phyloP scores from a whole-genome alignment of 2,113 vertebrate genomes.

The Macquaria ambigua region DNA sequence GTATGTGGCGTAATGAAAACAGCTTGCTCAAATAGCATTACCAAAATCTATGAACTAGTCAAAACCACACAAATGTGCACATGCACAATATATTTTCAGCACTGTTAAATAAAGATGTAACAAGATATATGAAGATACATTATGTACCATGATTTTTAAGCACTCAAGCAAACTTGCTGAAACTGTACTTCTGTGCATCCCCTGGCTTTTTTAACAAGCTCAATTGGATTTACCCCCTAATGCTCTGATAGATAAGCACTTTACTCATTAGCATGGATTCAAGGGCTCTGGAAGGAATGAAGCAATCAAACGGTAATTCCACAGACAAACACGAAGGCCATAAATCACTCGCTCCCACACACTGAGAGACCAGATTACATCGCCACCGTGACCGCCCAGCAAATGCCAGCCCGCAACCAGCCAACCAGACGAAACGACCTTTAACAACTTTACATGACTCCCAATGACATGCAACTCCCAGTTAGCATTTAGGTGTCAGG shows the following conservation, averaged over 20 bases:
- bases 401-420: conserved; percentile 54
- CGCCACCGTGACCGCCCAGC: conserved; percentile 50
- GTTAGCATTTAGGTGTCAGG: background rate
- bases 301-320: conserved; percentile 78
- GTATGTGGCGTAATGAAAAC: conserved; percentile 5
- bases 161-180: conserved; percentile 22
- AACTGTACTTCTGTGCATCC: conserved; percentile 55
- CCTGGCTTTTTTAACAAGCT: conserved; percentile 43
- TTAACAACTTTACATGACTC: conserved; percentile 60
- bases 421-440: conserved; percentile 52
- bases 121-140: background rate
- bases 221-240: conserved; percentile 71
- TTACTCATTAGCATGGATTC: conserved; percentile 77
- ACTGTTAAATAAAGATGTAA: background rate
- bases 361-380: conserved; percentile 68
- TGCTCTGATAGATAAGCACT: conserved; percentile 76
- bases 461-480: conserved; percentile 53
- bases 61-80: background rate
- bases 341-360: conserved; percentile 71
- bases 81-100: background rate
- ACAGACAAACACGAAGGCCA: conserved; percentile 71
- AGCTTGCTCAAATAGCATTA: conserved; percentile 35
- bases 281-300: conserved; percentile 73
- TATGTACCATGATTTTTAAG: background rate
- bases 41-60: background rate